Base-by-base conservation (phyloP, 1,140 invertebrate genomes). In the Sesamia nonagrioides region DNA sequence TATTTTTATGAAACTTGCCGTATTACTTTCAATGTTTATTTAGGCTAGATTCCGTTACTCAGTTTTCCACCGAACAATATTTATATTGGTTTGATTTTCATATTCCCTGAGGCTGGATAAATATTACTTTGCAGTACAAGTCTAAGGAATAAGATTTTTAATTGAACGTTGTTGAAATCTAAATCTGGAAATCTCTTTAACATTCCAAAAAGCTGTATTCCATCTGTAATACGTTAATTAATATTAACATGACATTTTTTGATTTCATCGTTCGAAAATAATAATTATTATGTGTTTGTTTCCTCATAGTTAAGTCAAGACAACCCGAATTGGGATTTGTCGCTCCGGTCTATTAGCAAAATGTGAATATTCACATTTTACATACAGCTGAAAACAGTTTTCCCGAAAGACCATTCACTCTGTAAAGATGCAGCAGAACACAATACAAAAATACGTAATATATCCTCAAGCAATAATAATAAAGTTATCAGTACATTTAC, bases 401-500 rank as follows among this genome's bases (percentile, higher is more conserved):
- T 40, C 8, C 8, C 37, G 6, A 40, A 7, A 40, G 37, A 40
- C 2, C 37, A 9, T 6, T 40, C 37, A 27, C 27, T 3, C 1
- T 27, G 27, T 1, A 27, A 27, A 27, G 27, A 27, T 27, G 27
- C 27, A 27, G 27, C 27, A 27, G 3, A 27, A 27, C 35, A 42
- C 7, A 18, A 9, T 63, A 9, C 35, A 21, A 21, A 37, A 13
- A 33, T 15, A 66, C 9, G 11, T 42, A 42, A 42, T 2, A 11
- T 42, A 18, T 40, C 37, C 61, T 18, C n/a, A 13, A 66, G 11
- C 61, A 66, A 66, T 66, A 66, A 42, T 42, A n/a, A 66, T 66
- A 66, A 66, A 66, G 37, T 66, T 40, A 66, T n/a, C 17, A 42
- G 42, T 66, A 42, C 37, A 66, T 42, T 66, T 42, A 8, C 37